A percentile compares a stretch with the other conserved stretches of the same genome.
Evolutionary conservation across 1,140 invertebrate genomes (phyloP).

Genomic region (Papilio aristodemus): DNA sequence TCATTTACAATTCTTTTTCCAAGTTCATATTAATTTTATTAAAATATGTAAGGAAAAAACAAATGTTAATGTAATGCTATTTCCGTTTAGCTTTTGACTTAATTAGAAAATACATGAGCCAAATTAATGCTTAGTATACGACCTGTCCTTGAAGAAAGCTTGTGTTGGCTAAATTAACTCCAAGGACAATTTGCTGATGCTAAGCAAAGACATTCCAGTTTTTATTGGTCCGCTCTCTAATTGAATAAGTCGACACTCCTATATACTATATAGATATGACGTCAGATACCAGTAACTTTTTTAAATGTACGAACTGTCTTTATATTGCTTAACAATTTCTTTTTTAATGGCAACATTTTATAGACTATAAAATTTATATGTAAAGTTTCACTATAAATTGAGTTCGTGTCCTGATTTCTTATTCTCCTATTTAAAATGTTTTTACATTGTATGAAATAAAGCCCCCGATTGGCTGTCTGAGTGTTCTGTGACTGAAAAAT

Average conservation of each 20-base stretch:
- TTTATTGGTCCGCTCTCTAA: constrained; percentile 24
- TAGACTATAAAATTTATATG: not conserved
- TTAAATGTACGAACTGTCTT: not conserved
- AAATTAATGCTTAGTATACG: constrained; percentile 14
- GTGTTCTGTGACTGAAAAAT: too few relatives aligned
- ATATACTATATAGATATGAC: not conserved
- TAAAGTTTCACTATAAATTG: constrained; percentile 1
- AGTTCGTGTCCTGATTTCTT: not conserved
- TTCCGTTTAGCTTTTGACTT: not conserved
- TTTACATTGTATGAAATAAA: too few relatives aligned
- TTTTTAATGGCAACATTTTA: not conserved
- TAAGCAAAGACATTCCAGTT: constrained; percentile 29
- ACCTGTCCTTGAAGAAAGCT: constrained; percentile 21
- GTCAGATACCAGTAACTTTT: not conserved
- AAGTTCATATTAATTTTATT: not conserved
- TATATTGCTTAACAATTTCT: not conserved
- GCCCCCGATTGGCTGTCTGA: too few relatives aligned
- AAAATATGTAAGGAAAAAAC: not conserved
- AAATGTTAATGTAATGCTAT: not conserved
- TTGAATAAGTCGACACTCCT: constrained; percentile 17
- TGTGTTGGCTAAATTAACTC: constrained; percentile 28
- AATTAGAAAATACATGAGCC: constrained; percentile 20
- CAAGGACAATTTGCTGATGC: constrained; percentile 22
- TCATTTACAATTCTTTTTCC: too few relatives aligned
- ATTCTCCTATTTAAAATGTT: not conserved